phyloP scores from a whole-genome alignment of 2,797 vertebrate genomes.

The Mico argentatus region DNA sequence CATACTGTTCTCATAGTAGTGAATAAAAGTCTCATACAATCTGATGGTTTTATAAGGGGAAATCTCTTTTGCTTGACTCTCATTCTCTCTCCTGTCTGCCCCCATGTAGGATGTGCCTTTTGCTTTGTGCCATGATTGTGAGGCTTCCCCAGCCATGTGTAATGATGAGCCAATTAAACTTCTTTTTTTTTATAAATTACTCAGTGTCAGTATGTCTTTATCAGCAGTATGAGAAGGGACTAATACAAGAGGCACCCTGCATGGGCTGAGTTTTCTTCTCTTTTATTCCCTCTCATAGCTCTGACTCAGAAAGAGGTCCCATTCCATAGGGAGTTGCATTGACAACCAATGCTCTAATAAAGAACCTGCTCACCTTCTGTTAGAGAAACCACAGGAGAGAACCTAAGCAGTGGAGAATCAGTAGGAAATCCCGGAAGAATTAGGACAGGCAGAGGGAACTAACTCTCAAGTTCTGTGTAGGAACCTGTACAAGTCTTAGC shows the following conservation, averaged over 20 bases:
- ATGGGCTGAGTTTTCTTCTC: not conserved
- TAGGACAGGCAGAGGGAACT: not conserved
- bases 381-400: not conserved
- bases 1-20: not conserved
- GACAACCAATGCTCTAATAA: not conserved
- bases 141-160: not conserved
- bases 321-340: not conserved
- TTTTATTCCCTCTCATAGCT: not conserved
- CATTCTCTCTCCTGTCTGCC: not conserved
- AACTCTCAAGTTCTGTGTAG: not conserved
- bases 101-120: not conserved
- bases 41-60: not conserved
- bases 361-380: not conserved
- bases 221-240: not conserved
- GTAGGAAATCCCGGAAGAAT: not conserved
- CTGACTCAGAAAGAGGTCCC: not conserved
- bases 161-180: not conserved
- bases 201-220: not conserved
- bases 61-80: not conserved
- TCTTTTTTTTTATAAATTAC: not conserved
- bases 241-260: not conserved
- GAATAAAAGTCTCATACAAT: not conserved
- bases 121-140: no score
- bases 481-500: not conserved
- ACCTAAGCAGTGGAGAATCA: not conserved